Base-by-base conservation (phyloP, 2,113 vertebrate species). In the Microtus pennsylvanicus region DNA sequence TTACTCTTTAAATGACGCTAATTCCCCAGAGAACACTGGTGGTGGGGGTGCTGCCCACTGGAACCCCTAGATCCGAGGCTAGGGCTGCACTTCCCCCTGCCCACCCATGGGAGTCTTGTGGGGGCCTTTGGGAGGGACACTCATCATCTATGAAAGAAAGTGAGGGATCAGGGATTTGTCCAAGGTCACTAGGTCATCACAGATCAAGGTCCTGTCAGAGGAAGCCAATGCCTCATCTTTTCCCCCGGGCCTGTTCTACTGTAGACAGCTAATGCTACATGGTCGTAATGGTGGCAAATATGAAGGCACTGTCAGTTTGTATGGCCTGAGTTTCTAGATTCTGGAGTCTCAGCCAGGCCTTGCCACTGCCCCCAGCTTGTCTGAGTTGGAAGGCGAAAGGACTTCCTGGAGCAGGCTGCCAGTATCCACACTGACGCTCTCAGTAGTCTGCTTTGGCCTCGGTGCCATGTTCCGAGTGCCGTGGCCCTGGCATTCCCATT, bases 1-100 rank as follows among this genome's bases (percentile, higher is more conserved):
- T 96, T 96, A 87, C 87, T 95, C 90, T 96, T 96, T 96, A 98
- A 97, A 97, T 87, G 95, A 96, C 80, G 78, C 75, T 87, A 3
- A 70, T 65, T 97, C 97, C 95, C 94, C 91, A 95, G 94, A 96
- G 96, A 93, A 87, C 22, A 24, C 50, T 11, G 91, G 87, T 33
- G 93, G 94, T 75, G 69, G 76, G 77, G 83, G 96, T n/a, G 30
- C 67, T 38, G 91, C 65, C 78, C 50, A 45, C 42, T 58, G 47
- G 69, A 96, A 86, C 81, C 93, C 95, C 76, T 1, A 24, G 45
- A 35, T 89, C 77, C 45, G 81, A 19, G 42, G 61, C 74, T 81
- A 6, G 10, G 22, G 50, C 7, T 33, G 61, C 9, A 45, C 47
- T 6, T 72, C 42, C 19, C 77, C 74, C 16, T 0, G 19, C 7